Evolutionary conservation across 2,888 invertebrate genomes (phyloP), one percentile per base, ranked within the genome.

Genomic region (Agrenia bidenticulata): DNA sequence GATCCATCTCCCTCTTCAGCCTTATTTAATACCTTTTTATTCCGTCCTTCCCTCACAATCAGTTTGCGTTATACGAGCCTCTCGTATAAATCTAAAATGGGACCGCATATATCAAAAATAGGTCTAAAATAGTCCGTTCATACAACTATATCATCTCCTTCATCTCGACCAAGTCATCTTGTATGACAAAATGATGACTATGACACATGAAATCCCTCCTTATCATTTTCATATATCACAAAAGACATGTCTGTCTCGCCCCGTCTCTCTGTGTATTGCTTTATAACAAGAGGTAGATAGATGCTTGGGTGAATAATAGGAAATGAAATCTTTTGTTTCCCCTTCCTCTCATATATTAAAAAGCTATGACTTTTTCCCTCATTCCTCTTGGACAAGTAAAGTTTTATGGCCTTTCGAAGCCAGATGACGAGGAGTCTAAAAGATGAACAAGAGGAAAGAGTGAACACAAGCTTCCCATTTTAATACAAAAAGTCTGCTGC

Each of bases 341-440:
- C 53, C 64, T 54, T 15, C 39, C 54, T 24, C 51, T 32, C 51
- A 51, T 51, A n/a, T n/a, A 51, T 51, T 51, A 51, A 51, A 51
- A 51, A 24, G 5, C n/a, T 5, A 45, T 4, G 17, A 45, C 37
- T 57, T 15, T 41, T 57, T 57, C 41, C 39, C 41, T 57, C 39
- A 41, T 57, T 64, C 60, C 54, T 64, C 60, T 32, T 49, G 49
- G 15, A 57, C 56, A 51, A 4, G 27, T 62, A 59, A 21, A 67
- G 61, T 70, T 68, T 70, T 70, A 70, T 67, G 58, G 54, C 59
- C 67, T 67, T 70, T 70, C 68, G 21, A 49, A 53, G 54, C 51
- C 70, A 70, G 67, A 67, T 70, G 70, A 64, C 65, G 63, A 60
- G 50, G n/a, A 45, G 45, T 17, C 5, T 15, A 45, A 5, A 45